Evolutionary conservation across 2,888 invertebrate species (phyloP).

Genomic region (Dryocosmus kuriphilus): DNA sequence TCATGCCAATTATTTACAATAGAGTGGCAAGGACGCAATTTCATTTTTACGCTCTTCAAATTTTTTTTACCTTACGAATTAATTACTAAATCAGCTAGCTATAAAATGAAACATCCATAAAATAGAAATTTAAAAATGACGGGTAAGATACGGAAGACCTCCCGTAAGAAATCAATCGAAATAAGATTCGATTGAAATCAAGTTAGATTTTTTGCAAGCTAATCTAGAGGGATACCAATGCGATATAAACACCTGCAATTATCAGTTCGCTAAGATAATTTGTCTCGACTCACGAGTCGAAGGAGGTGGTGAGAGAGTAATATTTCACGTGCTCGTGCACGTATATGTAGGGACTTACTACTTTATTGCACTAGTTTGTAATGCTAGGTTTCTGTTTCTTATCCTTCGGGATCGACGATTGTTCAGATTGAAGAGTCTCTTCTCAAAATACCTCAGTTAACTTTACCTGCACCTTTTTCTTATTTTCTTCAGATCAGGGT

Average conservation of each 20-base stretch:
- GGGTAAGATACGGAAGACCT: slow-evolving; percentile 27
- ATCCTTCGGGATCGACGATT: slow-evolving; percentile 3
- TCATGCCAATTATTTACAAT: too few species aligned
- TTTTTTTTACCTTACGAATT: neutral
- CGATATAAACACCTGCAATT: slow-evolving; percentile 57
- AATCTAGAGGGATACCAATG: neutral
- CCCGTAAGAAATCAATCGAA: slow-evolving; percentile 56
- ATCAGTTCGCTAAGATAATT: slow-evolving; percentile 58
- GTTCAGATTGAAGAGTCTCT: neutral
- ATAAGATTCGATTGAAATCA: slow-evolving; percentile 48
- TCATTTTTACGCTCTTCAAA: neutral
- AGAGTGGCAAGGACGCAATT: neutral
- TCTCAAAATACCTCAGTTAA: too few species aligned
- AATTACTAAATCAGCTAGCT: neutral
- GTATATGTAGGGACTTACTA: slow-evolving; percentile 19
- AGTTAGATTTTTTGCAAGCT: neutral
- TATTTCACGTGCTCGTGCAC: slow-evolving; percentile 29
- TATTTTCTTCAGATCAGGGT: too few species aligned
- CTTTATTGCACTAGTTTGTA: slow-evolving; percentile 37
- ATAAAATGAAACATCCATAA: neutral
- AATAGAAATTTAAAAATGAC: neutral
- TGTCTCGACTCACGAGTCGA: slow-evolving; percentile 42
- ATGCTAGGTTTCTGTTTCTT: slow-evolving; percentile 25
- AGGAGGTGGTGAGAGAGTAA: slow-evolving; percentile 27
- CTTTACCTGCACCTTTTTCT: too few species aligned